phyloP scores from a whole-genome alignment of 2,888 invertebrate genomes.

The Tolmerus cingulatus region DNA sequence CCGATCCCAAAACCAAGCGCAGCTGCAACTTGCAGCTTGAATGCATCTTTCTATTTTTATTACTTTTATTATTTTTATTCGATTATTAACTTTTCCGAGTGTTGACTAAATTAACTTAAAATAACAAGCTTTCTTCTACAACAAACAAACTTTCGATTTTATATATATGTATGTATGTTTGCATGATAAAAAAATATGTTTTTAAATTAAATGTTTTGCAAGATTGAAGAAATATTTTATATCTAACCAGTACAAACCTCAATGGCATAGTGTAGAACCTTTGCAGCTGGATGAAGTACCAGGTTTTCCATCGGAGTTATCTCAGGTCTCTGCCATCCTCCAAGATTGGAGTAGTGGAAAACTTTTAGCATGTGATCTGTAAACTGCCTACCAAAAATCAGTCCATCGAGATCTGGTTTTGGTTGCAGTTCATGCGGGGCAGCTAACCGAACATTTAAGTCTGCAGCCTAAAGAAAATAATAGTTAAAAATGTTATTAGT shows the following conservation, averaged over 20 bases:
- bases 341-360: slow-evolving; percentile 79
- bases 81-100: too few relatives aligned
- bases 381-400: slow-evolving; percentile 92
- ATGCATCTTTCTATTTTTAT: too few relatives aligned
- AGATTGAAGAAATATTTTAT: background rate
- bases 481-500: background rate
- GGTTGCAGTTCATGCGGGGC: slow-evolving; percentile 79
- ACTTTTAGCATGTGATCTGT: slow-evolving; percentile 96
- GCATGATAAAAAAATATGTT: background rate
- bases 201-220: background rate
- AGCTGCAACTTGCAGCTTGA: too few relatives aligned
- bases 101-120: too few relatives aligned
- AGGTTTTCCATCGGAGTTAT: slow-evolving; percentile 91
- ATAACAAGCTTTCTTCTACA: too few relatives aligned
- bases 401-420: slow-evolving; percentile 80
- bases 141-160: too few relatives aligned
- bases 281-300: slow-evolving; percentile 93
- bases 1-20: too few relatives aligned
- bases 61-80: too few relatives aligned
- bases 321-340: slow-evolving; percentile 93
- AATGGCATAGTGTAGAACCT: slow-evolving; percentile 94
- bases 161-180: too few relatives aligned
- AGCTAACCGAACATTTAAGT: slow-evolving; percentile 77
- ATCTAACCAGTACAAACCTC: slow-evolving; percentile 72
- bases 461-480: slow-evolving; percentile 71